Conservation (phyloP, 64 coral and sea anemone genomes). For the Porites australiensis region DNA sequence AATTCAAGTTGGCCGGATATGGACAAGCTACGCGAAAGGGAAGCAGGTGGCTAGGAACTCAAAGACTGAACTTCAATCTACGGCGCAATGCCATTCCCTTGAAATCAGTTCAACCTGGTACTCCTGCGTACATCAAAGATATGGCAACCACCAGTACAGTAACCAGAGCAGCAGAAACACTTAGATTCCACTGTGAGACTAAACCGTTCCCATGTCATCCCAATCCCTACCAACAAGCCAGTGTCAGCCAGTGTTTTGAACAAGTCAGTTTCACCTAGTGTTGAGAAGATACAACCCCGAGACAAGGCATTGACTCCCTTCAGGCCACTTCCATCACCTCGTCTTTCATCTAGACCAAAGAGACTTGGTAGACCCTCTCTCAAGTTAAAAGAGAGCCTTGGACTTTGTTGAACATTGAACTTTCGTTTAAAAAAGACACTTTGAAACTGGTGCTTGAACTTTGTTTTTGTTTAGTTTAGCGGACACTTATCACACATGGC, state of each 20-base stretch:
- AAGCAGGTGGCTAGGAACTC: not conserved
- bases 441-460: too few species aligned
- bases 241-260: too few species aligned
- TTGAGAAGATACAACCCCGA: not conserved
- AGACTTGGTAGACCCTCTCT: not conserved
- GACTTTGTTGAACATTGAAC: not conserved
- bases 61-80: not conserved
- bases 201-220: not conserved
- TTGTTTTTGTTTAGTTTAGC: too few species aligned
- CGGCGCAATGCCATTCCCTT: not conserved
- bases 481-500: too few species aligned
- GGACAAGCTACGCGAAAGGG: not conserved
- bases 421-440: too few species aligned
- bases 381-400: not conserved
- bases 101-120: not conserved
- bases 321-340: not conserved
- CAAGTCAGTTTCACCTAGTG: not conserved
- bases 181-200: slow-evolving; percentile 2
- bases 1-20: too few species aligned
- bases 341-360: not conserved
- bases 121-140: not conserved
- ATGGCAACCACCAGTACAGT: not conserved
- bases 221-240: too few species aligned
- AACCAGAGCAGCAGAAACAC: not conserved
- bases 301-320: not conserved